phyloP scores from a whole-genome alignment of 2,113 vertebrate genomes.

The Psilopogon haemacephalus region DNA sequence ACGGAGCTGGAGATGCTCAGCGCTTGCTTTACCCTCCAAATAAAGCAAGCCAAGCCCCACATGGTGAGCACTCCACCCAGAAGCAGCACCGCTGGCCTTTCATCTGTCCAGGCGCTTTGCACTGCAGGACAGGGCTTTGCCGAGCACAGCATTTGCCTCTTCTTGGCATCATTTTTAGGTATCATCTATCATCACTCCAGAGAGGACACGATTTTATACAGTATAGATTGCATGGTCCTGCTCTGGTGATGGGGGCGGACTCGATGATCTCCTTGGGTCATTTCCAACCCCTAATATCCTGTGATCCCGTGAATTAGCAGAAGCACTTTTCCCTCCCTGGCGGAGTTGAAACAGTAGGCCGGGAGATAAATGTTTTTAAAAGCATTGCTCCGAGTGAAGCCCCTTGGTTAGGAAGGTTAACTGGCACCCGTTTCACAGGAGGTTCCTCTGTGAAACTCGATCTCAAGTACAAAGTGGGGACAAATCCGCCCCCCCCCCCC shows the following conservation, averaged over 20 bases:
- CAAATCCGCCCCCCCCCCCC: not conserved
- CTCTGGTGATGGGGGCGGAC: too few relatives aligned
- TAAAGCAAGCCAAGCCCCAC: accelerated
- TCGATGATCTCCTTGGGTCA: too few relatives aligned
- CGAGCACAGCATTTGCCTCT: not conserved
- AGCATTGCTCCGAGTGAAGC: not conserved
- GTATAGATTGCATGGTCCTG: too few relatives aligned
- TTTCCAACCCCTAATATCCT: too few relatives aligned
- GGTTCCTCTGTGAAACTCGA: not conserved
- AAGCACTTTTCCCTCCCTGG: not conserved
- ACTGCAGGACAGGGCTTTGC: not conserved
- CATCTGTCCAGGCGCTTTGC: accelerated
- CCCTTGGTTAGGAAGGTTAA: not conserved
- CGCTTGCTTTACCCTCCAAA: accelerated
- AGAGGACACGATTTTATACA: not conserved
- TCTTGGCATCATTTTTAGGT: not conserved
- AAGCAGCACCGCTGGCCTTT: not conserved
- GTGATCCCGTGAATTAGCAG: not conserved
- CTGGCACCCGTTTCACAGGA: too few relatives aligned
- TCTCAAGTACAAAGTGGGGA: accelerated
- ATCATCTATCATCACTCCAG: not conserved
- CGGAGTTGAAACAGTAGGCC: not conserved
- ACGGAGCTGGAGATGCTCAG: accelerated
- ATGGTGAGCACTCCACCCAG: not conserved
- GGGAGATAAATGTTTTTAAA: accelerated